Evolutionary conservation across 2,888 invertebrate species (phyloP), one percentile per base, ranked within the genome.

Genomic region (Ophioninae sp.): DNA sequence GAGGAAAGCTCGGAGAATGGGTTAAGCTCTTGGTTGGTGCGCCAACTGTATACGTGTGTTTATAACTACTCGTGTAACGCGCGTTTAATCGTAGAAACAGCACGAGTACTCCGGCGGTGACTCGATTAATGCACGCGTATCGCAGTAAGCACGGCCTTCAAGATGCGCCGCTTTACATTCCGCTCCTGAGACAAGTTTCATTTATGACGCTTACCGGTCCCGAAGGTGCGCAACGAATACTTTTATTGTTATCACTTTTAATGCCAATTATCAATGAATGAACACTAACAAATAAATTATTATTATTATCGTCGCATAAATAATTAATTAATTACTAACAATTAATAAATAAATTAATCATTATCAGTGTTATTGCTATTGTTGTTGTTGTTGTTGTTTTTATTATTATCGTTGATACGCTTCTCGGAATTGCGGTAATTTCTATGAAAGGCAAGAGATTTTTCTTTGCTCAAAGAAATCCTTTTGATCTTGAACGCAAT

Each of bases 11-110:
- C 58, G 58, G 81, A 61, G 68, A 58, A 75, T 56, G 63, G 65
- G 51, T 67, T 72, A 76, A 81, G 75, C 81, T 77, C 67, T 44
- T 67, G 71, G 44, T 81, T 59, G 69, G 72, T 58, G 76, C 71
- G 39, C 65, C 68, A 41, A 51, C 68, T 64, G 23, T 63, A n/a
- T 17, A 72, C 23, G 22, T 22, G 39, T 8, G 22, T 69, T 20
- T 51, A 69, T 74, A 74, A 44, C n/a, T 63, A 9, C 44, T 0
- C n/a, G n/a, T 73, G 1, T 61, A 30, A 51, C 8, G 64, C 13
- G 51, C 20, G n/a, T 72, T 37, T 30, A 74, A 64, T 44, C 63
- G 63, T 41, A 63, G 73, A n/a, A 17, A 23, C 9, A 9, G 63
- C 44, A 30, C 44, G 58, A 51, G 73, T 63, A 63, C 41, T 41